Evolutionary conservation across 2,797 vertebrate species (phyloP), one percentile per base, ranked within the genome.

Genomic region (Oreortyx pictus): DNA sequence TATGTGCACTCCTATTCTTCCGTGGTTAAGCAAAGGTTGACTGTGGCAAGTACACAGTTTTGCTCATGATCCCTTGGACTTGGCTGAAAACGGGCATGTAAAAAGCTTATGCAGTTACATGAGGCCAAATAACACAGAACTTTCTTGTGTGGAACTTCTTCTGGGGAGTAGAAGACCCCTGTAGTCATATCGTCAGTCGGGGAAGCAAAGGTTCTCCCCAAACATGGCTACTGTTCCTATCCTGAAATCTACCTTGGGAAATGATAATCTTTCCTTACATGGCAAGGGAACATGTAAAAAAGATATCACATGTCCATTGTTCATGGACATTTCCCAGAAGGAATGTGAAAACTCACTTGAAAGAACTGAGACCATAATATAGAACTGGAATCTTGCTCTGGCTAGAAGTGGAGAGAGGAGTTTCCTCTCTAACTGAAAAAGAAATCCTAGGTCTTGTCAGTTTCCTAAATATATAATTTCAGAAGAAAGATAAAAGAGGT

Each of bases 401-500:
- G 2, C 2, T 84, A 6, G 7, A 91, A 74, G 23, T 4, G 22
- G 5, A 7, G 15, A 61, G 86, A 83, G 77, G 2, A 0, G 60
- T 73, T 89, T 82, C 12, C 13, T 10, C 24, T 76, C 49, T 73
- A 18, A 44, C 60, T 12, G 56, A 86, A 88, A 68, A 57, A 86
- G 27, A 83, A 75, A 86, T 71, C 33, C 62, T 52, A 57, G 25
- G 66, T 70, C 8, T 76, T 84, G 7, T 46, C 23, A 20, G 15
- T 91, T 76, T 71, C 46, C 60, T 57, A 86, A 86, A 81, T 62
- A 83, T 62, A 83, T 20, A 47, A 59, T 83, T 86, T 91, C 11
- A 11, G 35, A 75, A 68, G 80, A 88, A 88, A 79, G 44, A 80
- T 66, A 71, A 79, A 90, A 91, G 23, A 82, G 3, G 4, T 65